phyloP scores from a whole-genome alignment of 2,888 invertebrate genomes.

The Monochamus alternatus region DNA sequence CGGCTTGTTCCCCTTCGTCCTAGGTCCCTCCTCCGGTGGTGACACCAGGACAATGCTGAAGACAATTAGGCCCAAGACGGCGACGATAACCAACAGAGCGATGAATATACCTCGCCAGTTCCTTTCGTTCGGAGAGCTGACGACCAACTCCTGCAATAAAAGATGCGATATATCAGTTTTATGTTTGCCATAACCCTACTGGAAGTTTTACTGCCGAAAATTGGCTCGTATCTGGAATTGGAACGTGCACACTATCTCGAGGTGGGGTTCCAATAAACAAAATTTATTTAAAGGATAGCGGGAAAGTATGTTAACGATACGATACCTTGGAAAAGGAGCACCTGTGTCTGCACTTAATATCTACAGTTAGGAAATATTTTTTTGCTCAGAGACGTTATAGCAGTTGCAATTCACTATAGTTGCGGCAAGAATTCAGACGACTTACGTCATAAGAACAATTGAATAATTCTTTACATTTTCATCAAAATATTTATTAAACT shows the following conservation, averaged over 20 bases:
- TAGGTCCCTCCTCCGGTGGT: slow-evolving; percentile 82
- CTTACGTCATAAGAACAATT: too few relatives aligned
- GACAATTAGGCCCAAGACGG: slow-evolving; percentile 90
- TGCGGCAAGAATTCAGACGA: too few relatives aligned
- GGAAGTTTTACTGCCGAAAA: neutral
- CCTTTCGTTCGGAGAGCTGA: slow-evolving; percentile 87
- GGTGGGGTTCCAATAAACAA: too few relatives aligned
- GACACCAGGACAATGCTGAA: slow-evolving; percentile 93
- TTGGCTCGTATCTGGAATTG: neutral
- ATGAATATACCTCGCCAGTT: slow-evolving; percentile 97
- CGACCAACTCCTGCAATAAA: slow-evolving; percentile 88
- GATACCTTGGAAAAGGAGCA: too few relatives aligned
- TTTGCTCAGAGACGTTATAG: too few relatives aligned
- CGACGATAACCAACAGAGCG: slow-evolving; percentile 90
- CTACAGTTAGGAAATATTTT: too few relatives aligned
- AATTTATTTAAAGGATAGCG: too few relatives aligned
- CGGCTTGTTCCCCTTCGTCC: slow-evolving; percentile 80
- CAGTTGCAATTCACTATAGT: too few relatives aligned
- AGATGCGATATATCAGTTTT: slow-evolving; percentile 7
- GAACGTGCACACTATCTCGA: neutral
- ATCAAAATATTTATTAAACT: too few relatives aligned
- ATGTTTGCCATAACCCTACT: neutral
- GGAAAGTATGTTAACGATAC: too few relatives aligned
- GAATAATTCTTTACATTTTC: too few relatives aligned
- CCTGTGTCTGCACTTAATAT: too few relatives aligned